phyloP scores from a whole-genome alignment of 2,888 invertebrate species.

The Lithosia quadra region DNA sequence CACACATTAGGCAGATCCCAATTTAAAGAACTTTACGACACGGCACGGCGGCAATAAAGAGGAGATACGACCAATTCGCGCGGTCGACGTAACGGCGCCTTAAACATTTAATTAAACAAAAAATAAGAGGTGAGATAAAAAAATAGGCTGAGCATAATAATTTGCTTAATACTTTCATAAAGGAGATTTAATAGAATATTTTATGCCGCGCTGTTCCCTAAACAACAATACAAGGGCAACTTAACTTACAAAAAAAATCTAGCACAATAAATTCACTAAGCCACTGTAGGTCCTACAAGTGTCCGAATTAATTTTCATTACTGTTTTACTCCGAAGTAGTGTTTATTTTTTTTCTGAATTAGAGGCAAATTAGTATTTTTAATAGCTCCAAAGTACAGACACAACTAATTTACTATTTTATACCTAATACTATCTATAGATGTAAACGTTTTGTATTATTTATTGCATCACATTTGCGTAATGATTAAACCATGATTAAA shows the following conservation, averaged over 20 bases:
- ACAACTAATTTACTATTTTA: too few relatives aligned
- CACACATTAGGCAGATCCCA: constrained; percentile 21
- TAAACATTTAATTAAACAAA: constrained; percentile 38
- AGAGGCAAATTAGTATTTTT: too few relatives aligned
- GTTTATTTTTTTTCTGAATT: too few relatives aligned
- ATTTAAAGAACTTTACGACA: constrained; percentile 36
- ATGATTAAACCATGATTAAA: background rate
- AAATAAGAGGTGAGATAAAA: constrained; percentile 15
- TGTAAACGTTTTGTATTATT: background rate
- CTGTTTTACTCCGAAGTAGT: too few relatives aligned
- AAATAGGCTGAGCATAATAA: background rate
- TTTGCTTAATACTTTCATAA: constrained; percentile 1
- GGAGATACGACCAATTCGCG: constrained; percentile 33
- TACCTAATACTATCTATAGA: background rate
- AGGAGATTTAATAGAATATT: background rate
- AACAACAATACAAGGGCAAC: background rate
- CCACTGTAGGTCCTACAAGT: too few relatives aligned
- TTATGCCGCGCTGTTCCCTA: background rate
- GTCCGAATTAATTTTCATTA: too few relatives aligned
- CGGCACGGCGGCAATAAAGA: constrained; percentile 33
- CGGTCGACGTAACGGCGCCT: constrained; percentile 21
- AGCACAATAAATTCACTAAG: too few relatives aligned
- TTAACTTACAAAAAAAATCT: too few relatives aligned
- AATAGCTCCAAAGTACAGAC: too few relatives aligned
- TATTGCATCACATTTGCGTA: background rate